Evolutionary conservation across 1,140 invertebrate species (phyloP).

Genomic region (Bombus soroeensis): DNA sequence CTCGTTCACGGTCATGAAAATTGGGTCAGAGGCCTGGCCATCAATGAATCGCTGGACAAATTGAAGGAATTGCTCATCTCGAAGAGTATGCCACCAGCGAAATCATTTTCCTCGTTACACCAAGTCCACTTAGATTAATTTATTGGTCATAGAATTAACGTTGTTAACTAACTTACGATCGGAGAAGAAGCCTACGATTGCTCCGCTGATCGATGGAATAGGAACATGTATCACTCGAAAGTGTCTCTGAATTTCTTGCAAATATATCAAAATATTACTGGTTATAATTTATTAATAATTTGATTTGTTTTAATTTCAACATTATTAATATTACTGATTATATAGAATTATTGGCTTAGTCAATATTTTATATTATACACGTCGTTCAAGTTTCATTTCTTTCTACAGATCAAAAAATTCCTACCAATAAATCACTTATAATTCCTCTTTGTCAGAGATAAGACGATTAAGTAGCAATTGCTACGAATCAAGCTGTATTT

Average conservation of each 20-base stretch:
- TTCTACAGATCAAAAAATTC: not conserved
- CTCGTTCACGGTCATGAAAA: conserved; percentile 65
- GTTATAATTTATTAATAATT: not conserved
- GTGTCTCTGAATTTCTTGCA: not conserved
- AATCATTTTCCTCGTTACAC: conserved; percentile 45
- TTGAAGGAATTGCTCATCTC: conserved; percentile 52
- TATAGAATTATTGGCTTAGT: no score
- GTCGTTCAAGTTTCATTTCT: not conserved
- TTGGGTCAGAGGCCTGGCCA: conserved; percentile 58
- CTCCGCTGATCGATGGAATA: not conserved
- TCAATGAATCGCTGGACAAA: conserved; percentile 48
- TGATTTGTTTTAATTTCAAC: not conserved
- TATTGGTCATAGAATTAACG: conserved; percentile 27
- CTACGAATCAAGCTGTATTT: not conserved
- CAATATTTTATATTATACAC: not conserved
- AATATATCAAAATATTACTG: not conserved
- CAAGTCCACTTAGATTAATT: conserved; percentile 22
- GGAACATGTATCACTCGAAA: not conserved
- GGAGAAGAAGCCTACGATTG: not conserved
- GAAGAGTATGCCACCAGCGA: not conserved
- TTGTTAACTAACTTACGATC: conserved; percentile 10
- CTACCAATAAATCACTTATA: not conserved
- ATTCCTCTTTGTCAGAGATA: not conserved
- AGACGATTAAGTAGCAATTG: not conserved
- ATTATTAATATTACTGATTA: not conserved